Conservation (phyloP, 2,113 vertebrate genomes). For the Bothrops jararaca region DNA sequence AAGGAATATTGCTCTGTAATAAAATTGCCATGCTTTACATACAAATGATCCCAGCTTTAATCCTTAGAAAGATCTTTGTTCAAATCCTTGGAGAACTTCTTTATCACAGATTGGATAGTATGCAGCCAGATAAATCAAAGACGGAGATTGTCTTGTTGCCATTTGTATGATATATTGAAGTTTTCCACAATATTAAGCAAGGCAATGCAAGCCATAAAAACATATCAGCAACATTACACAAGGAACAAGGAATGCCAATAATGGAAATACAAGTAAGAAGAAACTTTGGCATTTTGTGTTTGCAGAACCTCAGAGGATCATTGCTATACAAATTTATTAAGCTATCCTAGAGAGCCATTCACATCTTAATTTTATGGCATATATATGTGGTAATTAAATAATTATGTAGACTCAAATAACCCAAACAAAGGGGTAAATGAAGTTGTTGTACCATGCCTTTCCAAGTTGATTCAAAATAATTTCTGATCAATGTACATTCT, state of each 20-base stretch:
- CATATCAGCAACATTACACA: background rate
- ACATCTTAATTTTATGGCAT: slow-evolving; percentile 55
- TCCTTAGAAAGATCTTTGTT: background rate
- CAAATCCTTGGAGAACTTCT: background rate
- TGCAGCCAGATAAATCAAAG: background rate
- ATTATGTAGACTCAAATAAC: slow-evolving; percentile 28
- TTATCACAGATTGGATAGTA: background rate
- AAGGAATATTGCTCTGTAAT: background rate
- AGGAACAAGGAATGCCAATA: slow-evolving; percentile 15
- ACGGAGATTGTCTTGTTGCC: background rate
- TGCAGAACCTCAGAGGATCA: slow-evolving; percentile 41
- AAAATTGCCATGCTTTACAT: background rate
- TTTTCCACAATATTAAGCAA: background rate
- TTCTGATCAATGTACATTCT: slow-evolving; percentile 29
- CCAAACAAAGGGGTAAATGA: slow-evolving; percentile 33
- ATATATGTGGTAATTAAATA: slow-evolving; percentile 40
- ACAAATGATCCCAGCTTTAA: background rate
- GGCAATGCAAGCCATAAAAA: slow-evolving; percentile 1
- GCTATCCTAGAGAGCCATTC: slow-evolving; percentile 44
- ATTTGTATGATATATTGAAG: background rate
- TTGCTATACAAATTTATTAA: slow-evolving; percentile 53
- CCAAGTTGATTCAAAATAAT: background rate
- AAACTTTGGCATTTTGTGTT: slow-evolving; percentile 41
- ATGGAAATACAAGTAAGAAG: slow-evolving; percentile 46
- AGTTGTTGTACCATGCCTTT: slow-evolving; percentile 25